Base-by-base conservation (phyloP, 2,888 invertebrate genomes). In the Idaea straminata region DNA sequence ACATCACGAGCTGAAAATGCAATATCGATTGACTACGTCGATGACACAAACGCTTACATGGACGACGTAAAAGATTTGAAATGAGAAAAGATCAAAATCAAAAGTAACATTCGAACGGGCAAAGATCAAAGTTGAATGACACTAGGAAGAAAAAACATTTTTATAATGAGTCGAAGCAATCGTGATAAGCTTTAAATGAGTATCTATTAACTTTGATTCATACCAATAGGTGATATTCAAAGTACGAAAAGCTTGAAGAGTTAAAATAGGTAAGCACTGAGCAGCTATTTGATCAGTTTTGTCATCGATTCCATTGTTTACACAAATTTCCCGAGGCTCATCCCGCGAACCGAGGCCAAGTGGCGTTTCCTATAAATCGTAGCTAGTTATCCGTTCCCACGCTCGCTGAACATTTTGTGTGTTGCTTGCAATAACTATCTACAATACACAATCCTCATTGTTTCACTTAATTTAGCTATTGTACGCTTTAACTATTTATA, bases 111-210 rank as follows among this genome's bases (percentile, higher is more conserved):
- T 79, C 71, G 80, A 78, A 83, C 74, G 78, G 77, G 85, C 88
- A 90, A 86, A 91, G 91, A 89, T 90, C 90, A 92, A 91, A 91
- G 87, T 91, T 91, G 91, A 92, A 90, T 90, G 90, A 90, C 87
- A 86, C 72, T 74, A 71, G 75, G 75, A 75, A 76, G 86, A 88
- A 84, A 82, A 77, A 77, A 79, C 67, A 13, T 80, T 83, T 77
- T 81, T 81, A 77, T 85, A 83, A 85, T 83, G 76, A 85, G 81
- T 78, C 74, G 74, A 72, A 73, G 75, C 80, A 78, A 83, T 88
- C 87, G 86, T 88, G 89, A 87, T 76, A 79, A 79, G 82, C 85
- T 80, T 83, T 83, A 83, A 83, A 47, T 47, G 47, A 36, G 36
- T 36, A 36, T 7, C 83, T 85, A 86, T 10, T 47, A 47, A 47